These are phyloP conservation scores for Synergus gifuensis DNA, from an alignment of 2,888 invertebrate genomes.

Conservation along the genomic window DNA sequence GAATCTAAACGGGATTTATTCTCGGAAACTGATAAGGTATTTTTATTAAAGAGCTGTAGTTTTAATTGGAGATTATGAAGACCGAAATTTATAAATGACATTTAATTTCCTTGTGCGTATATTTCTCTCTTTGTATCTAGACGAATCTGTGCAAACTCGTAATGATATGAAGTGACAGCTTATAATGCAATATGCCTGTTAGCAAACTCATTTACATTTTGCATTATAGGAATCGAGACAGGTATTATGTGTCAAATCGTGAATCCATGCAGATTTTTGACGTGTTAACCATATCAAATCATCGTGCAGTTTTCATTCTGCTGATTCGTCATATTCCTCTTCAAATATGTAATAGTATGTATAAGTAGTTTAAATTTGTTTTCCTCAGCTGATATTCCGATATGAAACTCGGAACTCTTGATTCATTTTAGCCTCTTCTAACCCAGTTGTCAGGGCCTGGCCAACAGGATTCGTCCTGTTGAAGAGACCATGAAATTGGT, in stretches of 20 bases:
- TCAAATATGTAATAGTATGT: not conserved
- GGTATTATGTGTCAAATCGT: not conserved
- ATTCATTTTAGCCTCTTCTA: not conserved
- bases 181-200: slow-evolving; percentile 1
- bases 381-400: not conserved
- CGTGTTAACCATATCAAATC: not conserved
- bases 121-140: not conserved
- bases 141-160: not conserved
- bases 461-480: not conserved
- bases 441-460: not conserved
- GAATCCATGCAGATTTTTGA: not conserved
- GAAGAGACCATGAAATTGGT: not conserved
- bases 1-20: not conserved
- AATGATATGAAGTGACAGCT: not conserved
- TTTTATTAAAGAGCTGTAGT: not conserved
- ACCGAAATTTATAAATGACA: not conserved
- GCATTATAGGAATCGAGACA: slow-evolving; percentile 16
- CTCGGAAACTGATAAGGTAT: not conserved
- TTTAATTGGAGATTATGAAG: not conserved
- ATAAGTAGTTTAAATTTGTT: not conserved
- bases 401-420: not conserved
- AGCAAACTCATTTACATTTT: slow-evolving; percentile 25
- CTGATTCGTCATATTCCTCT: not conserved
- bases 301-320: not conserved
- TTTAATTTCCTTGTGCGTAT: not conserved